Evolutionary conservation across 2,113 vertebrate genomes (phyloP).

Genomic region (Varanus komodoensis): DNA sequence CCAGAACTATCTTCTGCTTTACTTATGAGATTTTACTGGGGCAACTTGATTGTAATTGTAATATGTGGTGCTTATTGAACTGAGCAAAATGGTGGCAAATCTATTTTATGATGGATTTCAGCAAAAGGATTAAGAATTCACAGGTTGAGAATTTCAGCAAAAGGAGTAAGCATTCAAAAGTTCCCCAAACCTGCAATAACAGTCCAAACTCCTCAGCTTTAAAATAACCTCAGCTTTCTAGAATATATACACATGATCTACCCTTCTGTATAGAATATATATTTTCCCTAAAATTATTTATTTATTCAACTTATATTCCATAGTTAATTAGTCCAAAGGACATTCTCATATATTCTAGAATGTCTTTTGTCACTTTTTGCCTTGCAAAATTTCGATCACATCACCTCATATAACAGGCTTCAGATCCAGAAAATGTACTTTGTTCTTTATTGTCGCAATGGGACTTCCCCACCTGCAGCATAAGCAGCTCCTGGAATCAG

Average conservation of each 20-base stretch:
- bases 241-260: background rate
- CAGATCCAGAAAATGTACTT: slow-evolving; percentile 39
- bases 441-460: slow-evolving; percentile 22
- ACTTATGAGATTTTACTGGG: background rate
- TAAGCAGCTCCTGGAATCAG: slow-evolving; percentile 40
- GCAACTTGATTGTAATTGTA: background rate
- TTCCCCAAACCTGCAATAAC: background rate
- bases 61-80: background rate
- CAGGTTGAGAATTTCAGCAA: background rate
- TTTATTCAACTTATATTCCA: no score
- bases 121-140: no score
- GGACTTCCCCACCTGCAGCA: slow-evolving; percentile 32
- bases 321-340: no score
- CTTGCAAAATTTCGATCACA: background rate
- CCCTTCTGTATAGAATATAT: no score
- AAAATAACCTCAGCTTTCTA: background rate
- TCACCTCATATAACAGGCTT: slow-evolving; percentile 36
- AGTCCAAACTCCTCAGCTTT: no score
- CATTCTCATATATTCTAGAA: background rate
- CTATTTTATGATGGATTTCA: background rate
- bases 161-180: background rate
- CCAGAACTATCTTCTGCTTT: background rate
- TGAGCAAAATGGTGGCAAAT: background rate
- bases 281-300: no score
- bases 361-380: slow-evolving; percentile 4